phyloP scores from a whole-genome alignment of 2,888 invertebrate genomes.

The Coelopa pilipes region DNA sequence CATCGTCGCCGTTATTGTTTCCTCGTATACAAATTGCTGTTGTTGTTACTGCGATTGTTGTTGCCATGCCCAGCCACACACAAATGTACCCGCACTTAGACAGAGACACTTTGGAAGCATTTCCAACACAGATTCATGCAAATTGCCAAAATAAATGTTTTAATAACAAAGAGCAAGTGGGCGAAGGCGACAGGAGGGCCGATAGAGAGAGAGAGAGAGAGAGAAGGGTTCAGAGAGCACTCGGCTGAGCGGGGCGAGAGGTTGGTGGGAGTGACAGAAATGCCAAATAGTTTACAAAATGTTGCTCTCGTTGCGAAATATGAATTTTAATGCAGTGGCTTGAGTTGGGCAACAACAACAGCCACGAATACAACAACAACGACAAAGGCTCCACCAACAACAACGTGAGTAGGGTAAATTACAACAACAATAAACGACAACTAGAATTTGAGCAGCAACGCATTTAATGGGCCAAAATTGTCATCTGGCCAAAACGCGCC shows the following conservation, averaged over 20 bases:
- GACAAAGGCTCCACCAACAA: constrained; percentile 1
- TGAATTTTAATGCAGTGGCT: not conserved
- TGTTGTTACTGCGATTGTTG: no score
- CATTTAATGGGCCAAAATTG: not conserved
- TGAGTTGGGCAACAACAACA: not conserved
- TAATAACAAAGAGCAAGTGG: not conserved
- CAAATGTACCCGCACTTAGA: no score
- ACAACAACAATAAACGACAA: not conserved
- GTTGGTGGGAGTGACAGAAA: no score
- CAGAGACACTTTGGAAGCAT: not conserved
- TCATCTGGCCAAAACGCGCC: constrained; percentile 3
- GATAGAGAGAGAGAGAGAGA: no score
- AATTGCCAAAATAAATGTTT: constrained; percentile 14
- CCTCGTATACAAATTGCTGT: no score
- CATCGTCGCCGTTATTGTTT: no score
- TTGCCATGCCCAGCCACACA: no score
- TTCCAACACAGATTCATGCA: constrained; percentile 13
- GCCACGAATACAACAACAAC: not conserved
- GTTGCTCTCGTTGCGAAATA: not conserved
- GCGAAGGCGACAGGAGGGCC: no score
- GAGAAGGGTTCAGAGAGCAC: no score
- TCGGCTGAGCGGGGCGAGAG: no score
- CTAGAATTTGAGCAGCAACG: not conserved
- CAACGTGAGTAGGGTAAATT: not conserved
- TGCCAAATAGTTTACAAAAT: not conserved